Evolutionary conservation across 1,140 invertebrate genomes (phyloP).

Genomic region (Cyclargus thomasi): DNA sequence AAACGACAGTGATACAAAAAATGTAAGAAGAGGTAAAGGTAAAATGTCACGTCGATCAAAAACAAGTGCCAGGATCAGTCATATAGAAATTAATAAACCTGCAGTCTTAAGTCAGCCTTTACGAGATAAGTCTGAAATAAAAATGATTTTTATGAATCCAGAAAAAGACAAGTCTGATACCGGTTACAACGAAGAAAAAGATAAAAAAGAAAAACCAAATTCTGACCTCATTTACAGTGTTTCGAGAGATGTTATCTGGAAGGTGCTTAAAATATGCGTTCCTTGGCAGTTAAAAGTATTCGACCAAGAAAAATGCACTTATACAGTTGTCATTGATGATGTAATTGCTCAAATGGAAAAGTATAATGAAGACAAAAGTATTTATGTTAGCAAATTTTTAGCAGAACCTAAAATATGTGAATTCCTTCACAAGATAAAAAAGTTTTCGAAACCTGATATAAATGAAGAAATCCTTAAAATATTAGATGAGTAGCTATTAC

Average conservation of each 20-base stretch:
- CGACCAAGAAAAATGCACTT: conserved; percentile 43
- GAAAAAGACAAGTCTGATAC: conserved; percentile 41
- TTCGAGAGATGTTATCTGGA: conserved; percentile 56
- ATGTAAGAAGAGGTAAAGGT: conserved; percentile 55
- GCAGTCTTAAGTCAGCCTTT: conserved; percentile 35
- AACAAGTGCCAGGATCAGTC: conserved; percentile 41
- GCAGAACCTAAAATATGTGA: conserved; percentile 47
- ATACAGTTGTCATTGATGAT: conserved; percentile 39
- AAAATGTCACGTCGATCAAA: conserved; percentile 25
- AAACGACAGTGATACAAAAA: conserved; percentile 38
- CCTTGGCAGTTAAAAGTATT: conserved; percentile 57
- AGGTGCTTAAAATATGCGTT: conserved; percentile 56
- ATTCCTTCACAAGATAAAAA: conserved; percentile 54
- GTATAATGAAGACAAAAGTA: conserved; percentile 56
- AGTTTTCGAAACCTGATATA: conserved; percentile 49
- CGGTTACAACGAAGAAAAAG: conserved; percentile 39
- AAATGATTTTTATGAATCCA: conserved; percentile 47
- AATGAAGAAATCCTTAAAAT: conserved; percentile 36
- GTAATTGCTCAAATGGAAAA: conserved; percentile 43
- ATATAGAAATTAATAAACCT: conserved; percentile 39
- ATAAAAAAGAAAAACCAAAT: conserved; percentile 40
- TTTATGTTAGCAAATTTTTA: conserved; percentile 56
- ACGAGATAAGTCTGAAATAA: conserved; percentile 42
- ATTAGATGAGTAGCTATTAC: no score
- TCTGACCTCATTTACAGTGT: conserved; percentile 50